A percentile compares a stretch with the other conserved stretches of the same genome.
phyloP scores from a whole-genome alignment of 1,140 invertebrate species.

The Drosophila varians region DNA sequence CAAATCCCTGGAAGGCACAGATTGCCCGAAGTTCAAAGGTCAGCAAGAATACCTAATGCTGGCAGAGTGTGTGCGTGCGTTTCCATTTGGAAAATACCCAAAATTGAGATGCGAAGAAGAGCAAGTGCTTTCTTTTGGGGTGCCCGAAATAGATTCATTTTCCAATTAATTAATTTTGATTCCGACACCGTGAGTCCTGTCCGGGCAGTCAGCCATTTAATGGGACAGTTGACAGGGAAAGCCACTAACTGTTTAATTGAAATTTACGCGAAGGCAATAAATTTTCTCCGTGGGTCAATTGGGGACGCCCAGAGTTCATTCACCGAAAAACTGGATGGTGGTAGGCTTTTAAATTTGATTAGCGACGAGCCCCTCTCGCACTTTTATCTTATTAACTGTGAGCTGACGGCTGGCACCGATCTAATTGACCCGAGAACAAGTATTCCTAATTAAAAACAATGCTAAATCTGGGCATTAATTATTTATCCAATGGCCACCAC shows the following conservation, averaged over 20 bases:
- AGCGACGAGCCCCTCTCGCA: background rate
- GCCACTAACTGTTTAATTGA: slow-evolving; percentile 72
- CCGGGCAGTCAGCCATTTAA: slow-evolving; percentile 35
- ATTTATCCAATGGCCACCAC: slow-evolving; percentile 22
- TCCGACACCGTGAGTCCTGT: slow-evolving; percentile 33
- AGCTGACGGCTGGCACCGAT: slow-evolving; percentile 11
- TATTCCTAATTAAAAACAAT: slow-evolving; percentile 57
- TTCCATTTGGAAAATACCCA: slow-evolving; percentile 42
- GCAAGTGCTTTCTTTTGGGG: slow-evolving; percentile 6
- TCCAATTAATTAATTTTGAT: slow-evolving; percentile 79
- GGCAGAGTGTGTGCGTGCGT: slow-evolving; percentile 9
- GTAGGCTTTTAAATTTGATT: slow-evolving; percentile 29
- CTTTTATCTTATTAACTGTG: background rate
- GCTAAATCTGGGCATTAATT: slow-evolving; percentile 23
- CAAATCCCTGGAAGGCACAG: slow-evolving; percentile 8
- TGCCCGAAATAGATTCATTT: slow-evolving; percentile 60
- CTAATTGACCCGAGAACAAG: slow-evolving; percentile 39
- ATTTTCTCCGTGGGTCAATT: slow-evolving; percentile 32
- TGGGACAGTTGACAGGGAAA: slow-evolving; percentile 68
- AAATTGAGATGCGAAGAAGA: slow-evolving; percentile 13
- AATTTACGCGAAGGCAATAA: slow-evolving; percentile 60
- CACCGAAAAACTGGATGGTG: slow-evolving; percentile 7
- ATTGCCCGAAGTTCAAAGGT: slow-evolving; percentile 37
- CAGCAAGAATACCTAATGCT: slow-evolving; percentile 19
- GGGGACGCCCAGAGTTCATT: slow-evolving; percentile 10